Conservation (phyloP, 2,888 invertebrate genomes). For the Oscheius myriophilus region DNA sequence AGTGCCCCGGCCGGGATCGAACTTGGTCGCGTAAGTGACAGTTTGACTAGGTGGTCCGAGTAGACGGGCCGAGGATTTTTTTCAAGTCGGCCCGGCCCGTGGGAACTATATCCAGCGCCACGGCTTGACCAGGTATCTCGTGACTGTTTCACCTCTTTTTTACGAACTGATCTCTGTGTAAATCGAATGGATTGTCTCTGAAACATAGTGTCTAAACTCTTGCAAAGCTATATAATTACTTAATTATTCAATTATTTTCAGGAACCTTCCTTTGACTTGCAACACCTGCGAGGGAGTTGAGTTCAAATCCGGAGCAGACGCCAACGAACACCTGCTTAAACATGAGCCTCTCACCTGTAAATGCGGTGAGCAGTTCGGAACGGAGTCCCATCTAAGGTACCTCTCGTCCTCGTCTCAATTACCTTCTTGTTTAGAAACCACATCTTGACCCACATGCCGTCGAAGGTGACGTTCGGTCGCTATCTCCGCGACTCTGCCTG, state of each 20-base stretch:
- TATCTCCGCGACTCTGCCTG: slow-evolving; percentile 33
- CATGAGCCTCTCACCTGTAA: neutral
- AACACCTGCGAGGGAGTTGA: neutral
- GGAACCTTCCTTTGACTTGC: slow-evolving; percentile 2
- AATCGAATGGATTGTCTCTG: too few species aligned
- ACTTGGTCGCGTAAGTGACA: too few species aligned
- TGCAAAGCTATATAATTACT: too few species aligned
- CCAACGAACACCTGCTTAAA: slow-evolving; percentile 9
- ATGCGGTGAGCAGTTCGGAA: slow-evolving; percentile 6
- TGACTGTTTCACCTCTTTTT: too few species aligned
- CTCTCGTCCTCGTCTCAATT: neutral
- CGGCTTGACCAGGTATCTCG: too few species aligned
- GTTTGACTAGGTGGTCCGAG: too few species aligned
- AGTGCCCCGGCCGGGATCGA: too few species aligned
- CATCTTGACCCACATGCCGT: neutral
- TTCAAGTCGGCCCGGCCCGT: too few species aligned
- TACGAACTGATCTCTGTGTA: too few species aligned
- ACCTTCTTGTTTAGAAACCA: slow-evolving; percentile 6
- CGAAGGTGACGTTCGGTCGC: slow-evolving; percentile 29
- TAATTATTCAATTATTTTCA: neutral
- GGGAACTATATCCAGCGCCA: too few species aligned
- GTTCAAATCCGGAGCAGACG: neutral
- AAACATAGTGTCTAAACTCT: too few species aligned
- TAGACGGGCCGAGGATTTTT: too few species aligned
- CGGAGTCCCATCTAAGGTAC: slow-evolving; percentile 12